A percentile compares a stretch with the other conserved stretches of the same genome.
Evolutionary conservation across 2,888 invertebrate genomes (phyloP).

Genomic region (Lochmaea capreae): DNA sequence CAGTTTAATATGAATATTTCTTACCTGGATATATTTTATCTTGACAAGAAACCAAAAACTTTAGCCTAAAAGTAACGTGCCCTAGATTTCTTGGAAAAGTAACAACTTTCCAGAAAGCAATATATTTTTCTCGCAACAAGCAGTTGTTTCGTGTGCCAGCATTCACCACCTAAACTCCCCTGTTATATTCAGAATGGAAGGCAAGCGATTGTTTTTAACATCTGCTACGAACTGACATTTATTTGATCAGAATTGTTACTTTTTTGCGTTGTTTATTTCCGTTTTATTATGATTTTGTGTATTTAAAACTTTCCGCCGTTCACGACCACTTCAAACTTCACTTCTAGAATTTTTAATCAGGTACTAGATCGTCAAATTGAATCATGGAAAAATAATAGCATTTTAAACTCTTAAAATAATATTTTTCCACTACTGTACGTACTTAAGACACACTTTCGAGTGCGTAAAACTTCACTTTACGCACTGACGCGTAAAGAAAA

Average conservation of each 20-base stretch:
- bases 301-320: no score
- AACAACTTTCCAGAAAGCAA: constrained; percentile 35
- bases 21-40: constrained; percentile 1
- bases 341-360: no score
- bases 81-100: constrained; percentile 22
- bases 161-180: constrained; percentile 40
- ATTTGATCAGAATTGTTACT: constrained; percentile 29
- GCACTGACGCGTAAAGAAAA: no score
- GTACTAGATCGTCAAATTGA: no score
- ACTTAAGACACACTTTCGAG: no score
- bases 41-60: constrained; percentile 22
- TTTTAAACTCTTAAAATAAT: no score
- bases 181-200: constrained; percentile 46
- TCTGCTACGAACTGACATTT: constrained; percentile 39
- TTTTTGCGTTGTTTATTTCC: background rate
- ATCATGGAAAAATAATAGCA: no score
- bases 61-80: constrained; percentile 18
- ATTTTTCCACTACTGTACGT: no score
- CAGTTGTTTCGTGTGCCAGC: constrained; percentile 40
- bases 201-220: constrained; percentile 41
- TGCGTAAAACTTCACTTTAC: no score
- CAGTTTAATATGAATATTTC: background rate
- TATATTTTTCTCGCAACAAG: constrained; percentile 41
- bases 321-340: no score
- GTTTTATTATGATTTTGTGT: background rate